Conservation (phyloP, 2,888 invertebrate genomes). For the Phyllotreta cruciferae region DNA sequence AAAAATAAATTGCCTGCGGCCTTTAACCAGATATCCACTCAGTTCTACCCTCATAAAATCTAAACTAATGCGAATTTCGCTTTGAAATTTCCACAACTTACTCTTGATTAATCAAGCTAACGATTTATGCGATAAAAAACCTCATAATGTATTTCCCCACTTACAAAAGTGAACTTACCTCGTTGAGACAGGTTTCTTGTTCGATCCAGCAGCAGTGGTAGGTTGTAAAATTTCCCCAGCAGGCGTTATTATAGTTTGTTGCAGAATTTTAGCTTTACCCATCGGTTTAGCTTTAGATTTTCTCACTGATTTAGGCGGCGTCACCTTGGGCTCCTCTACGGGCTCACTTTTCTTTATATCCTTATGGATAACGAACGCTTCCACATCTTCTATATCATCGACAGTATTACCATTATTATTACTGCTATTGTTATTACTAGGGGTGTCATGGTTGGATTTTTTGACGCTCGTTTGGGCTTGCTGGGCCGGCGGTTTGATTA, state of each 20-base stretch:
- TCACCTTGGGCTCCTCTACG: constrained; percentile 26
- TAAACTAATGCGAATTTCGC: no score
- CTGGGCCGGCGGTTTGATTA: constrained; percentile 54
- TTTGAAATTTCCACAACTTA: no score
- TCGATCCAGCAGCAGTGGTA: constrained; percentile 22
- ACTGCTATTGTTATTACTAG: no score
- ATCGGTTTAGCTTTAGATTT: constrained; percentile 30
- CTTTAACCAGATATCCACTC: no score
- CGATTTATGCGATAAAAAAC: no score
- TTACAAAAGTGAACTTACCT: no score
- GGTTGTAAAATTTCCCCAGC: constrained; percentile 56
- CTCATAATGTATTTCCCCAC: no score
- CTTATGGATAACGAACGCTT: constrained; percentile 58
- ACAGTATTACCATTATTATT: constrained; percentile 24
- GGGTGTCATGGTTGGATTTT: constrained; percentile 3
- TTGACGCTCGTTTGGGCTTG: constrained; percentile 1
- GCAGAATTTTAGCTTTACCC: constrained; percentile 57
- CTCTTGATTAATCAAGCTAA: no score
- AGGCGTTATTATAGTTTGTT: constrained; percentile 60
- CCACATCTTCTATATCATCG: constrained; percentile 57
- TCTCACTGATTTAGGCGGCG: constrained; percentile 25
- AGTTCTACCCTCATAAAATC: no score
- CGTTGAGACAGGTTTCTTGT: constrained; percentile 52
- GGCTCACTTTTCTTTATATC: constrained; percentile 40
- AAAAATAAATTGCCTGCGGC: no score